These are phyloP conservation scores for Azorinus chamasolen DNA, from an alignment of 2,888 invertebrate genomes.

Conservation along the genomic window DNA sequence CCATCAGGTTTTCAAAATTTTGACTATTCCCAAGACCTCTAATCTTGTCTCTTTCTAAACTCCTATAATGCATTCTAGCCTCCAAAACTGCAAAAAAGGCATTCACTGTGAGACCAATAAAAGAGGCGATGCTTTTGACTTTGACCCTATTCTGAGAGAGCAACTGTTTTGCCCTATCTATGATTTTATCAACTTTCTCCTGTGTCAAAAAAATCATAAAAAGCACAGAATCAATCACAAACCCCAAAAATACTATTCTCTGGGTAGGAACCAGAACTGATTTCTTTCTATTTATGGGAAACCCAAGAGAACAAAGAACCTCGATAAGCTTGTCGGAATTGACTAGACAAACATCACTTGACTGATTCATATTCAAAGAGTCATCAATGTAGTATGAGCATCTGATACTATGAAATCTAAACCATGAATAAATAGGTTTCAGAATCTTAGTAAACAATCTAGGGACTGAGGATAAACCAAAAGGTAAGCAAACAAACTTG, in stretches of 20 bases:
- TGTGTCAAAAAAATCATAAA: constrained; percentile 51
- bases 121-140: too few species aligned
- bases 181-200: constrained; percentile 47
- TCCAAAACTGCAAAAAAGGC: constrained; percentile 50
- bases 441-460: constrained; percentile 39
- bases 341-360: not conserved
- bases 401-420: constrained; percentile 19
- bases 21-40: too few species aligned
- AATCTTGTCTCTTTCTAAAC: constrained; percentile 46
- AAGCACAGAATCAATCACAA: too few species aligned
- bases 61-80: constrained; percentile 47
- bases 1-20: too few species aligned
- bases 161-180: constrained; percentile 10
- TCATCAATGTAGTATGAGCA: too few species aligned
- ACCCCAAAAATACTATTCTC: too few species aligned
- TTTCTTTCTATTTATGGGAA: constrained; percentile 39
- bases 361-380: too few species aligned
- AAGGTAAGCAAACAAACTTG: too few species aligned
- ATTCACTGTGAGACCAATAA: too few species aligned
- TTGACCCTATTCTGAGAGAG: constrained; percentile 9
- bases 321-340: constrained; percentile 28
- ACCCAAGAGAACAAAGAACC: constrained; percentile 31
- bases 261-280: constrained; percentile 39
- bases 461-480: too few species aligned
- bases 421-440: constrained; percentile 34